Base-by-base conservation (phyloP, 2,888 invertebrate genomes). In the Diplazon laetatorius region DNA sequence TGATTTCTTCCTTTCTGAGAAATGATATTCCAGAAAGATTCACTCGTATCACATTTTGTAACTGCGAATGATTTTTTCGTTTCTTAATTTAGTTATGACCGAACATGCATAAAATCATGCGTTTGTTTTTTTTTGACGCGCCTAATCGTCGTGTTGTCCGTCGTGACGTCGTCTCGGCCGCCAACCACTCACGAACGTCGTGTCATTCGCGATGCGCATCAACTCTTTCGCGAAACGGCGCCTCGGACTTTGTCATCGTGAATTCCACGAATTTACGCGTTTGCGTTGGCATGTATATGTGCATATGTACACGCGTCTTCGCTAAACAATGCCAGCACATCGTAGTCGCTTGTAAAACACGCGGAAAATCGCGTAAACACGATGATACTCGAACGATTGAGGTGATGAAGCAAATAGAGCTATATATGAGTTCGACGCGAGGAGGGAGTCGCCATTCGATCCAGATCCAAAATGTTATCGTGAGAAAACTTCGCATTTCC, bases 361-460 rank as follows among this genome's bases (percentile, higher is more conserved):
- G 55, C 35, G 14, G 55, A 20, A 30, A 60, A 60, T 39, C 55
- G 52, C 48, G 63, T 60, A 73, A 80, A 80, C 76, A 76, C 65
- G 69, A 76, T 76, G n/a, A 76, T 44, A 60, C 16, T 18, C 37
- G 59, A 39, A 44, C 65, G 70, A 73, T 52, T 25, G 25, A 42
- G 48, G 18, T n/a, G 14, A 14, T 39, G 52, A 22, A 20, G 35
- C 35, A 76, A 68, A n/a, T 72, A 59, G 42, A 74, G 44, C 55
- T 76, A 79, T 71, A n/a, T n/a, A n/a, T n/a, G n/a, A 72, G 63
- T 72, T 69, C 50, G 46, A 66, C 25, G 46, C 22, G 30, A 37
- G 30, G 57, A 35, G 52, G n/a, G n/a, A n/a, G n/a, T n/a, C n/a
- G n/a, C n/a, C n/a, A n/a, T n/a, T n/a, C n/a, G n/a, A n/a, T n/a